Conservation (phyloP, 2,797 vertebrate genomes). For the Schizothorax lantsangensis region DNA sequence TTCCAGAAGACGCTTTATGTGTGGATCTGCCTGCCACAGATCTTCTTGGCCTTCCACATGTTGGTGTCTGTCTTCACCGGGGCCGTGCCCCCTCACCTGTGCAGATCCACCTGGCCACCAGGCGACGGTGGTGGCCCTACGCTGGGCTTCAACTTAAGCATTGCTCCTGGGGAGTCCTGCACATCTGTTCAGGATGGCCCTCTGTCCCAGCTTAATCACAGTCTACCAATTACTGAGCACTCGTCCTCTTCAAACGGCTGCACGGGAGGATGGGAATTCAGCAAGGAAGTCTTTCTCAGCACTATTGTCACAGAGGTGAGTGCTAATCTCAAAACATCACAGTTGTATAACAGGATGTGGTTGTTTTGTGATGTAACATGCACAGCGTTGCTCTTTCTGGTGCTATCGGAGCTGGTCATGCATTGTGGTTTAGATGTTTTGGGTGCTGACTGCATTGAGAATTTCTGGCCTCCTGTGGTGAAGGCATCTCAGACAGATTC, state of each 20-base stretch:
- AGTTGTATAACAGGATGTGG: background rate
- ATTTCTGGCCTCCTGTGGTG: constrained; percentile 46
- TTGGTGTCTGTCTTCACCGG: constrained; percentile 75
- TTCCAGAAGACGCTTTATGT: constrained; percentile 78
- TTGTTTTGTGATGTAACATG: background rate
- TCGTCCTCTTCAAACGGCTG: constrained; percentile 54
- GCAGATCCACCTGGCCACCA: constrained; percentile 56
- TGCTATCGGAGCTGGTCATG: background rate
- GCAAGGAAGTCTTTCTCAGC: constrained; percentile 71
- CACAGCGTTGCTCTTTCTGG: constrained; percentile 10
- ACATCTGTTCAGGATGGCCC: constrained; percentile 52
- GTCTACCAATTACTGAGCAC: constrained; percentile 20
- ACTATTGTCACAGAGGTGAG: constrained; percentile 76
- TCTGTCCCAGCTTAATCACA: constrained; percentile 60
- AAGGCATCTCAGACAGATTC: constrained; percentile 42
- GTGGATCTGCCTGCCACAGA: constrained; percentile 78
- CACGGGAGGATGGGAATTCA: constrained; percentile 73
- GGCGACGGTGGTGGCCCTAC: background rate
- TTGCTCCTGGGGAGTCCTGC: constrained; percentile 27
- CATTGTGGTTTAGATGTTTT: background rate
- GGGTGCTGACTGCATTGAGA: background rate
- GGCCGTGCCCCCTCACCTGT: constrained; percentile 73
- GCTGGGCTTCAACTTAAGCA: constrained; percentile 60
- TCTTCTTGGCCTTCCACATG: constrained; percentile 79
- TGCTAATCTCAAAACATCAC: constrained; percentile 6